These are phyloP conservation scores for Perizoma flavofasciatum DNA, from an alignment of 2,888 invertebrate genomes.

Conservation along the genomic window DNA sequence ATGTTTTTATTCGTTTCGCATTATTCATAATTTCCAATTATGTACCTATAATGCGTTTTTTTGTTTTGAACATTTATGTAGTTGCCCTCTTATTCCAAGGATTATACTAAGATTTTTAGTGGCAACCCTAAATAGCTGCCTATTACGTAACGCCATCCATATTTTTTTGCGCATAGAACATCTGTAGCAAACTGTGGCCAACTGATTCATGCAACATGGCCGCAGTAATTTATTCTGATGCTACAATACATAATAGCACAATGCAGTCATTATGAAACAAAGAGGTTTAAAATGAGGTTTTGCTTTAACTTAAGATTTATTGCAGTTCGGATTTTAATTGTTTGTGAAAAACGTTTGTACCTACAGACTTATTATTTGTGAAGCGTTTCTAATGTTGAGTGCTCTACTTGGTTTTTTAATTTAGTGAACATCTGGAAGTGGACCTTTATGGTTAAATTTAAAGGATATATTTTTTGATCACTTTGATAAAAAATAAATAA, in stretches of 20 bases:
- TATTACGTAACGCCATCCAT: slow-evolving; percentile 20
- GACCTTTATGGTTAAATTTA: too few relatives aligned
- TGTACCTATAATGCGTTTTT: too few relatives aligned
- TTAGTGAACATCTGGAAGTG: too few relatives aligned
- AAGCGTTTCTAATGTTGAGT: too few relatives aligned
- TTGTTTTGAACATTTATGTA: too few relatives aligned
- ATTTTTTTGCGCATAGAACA: slow-evolving; percentile 13
- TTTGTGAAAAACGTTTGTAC: background rate
- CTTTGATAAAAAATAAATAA: too few relatives aligned
- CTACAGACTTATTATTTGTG: too few relatives aligned
- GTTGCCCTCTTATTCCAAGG: too few relatives aligned
- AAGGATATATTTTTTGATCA: too few relatives aligned
- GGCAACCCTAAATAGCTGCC: slow-evolving; percentile 20
- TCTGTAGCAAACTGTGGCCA: slow-evolving; percentile 10
- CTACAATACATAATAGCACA: slow-evolving; percentile 14
- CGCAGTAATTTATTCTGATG: slow-evolving; percentile 10
- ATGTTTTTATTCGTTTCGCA: too few relatives aligned
- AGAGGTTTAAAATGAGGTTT: slow-evolving; percentile 27
- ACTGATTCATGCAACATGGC: slow-evolving; percentile 19
- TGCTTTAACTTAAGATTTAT: slow-evolving; percentile 28
- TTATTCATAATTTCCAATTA: too few relatives aligned
- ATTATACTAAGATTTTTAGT: background rate
- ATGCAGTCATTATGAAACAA: slow-evolving; percentile 34
- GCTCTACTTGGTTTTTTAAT: too few relatives aligned
- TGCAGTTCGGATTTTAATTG: slow-evolving; percentile 10